These are phyloP conservation scores for Ploceus nigricollis DNA, from an alignment of 2,113 vertebrate species.

Conservation along the genomic window DNA sequence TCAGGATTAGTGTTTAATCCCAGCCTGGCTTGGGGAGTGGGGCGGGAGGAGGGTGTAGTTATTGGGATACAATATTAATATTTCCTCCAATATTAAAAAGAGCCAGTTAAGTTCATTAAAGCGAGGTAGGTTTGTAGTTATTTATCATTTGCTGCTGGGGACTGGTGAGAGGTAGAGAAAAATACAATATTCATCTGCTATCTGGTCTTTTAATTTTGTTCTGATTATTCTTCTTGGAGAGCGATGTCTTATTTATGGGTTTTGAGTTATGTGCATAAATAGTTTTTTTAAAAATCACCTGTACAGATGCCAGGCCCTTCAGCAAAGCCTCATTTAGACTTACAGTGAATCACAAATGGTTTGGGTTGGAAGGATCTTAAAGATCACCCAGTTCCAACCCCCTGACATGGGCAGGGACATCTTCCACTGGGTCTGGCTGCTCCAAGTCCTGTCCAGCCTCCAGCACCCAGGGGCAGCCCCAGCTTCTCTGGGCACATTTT, in stretches of 20 bases:
- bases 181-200: conserved; percentile 26
- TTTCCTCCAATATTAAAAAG: background rate
- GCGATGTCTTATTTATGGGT: conserved; percentile 60
- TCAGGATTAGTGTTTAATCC: background rate
- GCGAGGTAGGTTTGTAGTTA: background rate
- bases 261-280: conserved; percentile 10
- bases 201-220: conserved; percentile 45
- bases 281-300: background rate
- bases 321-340: background rate
- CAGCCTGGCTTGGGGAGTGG: background rate
- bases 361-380: background rate
- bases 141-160: conserved; percentile 42
- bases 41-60: background rate
- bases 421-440: background rate
- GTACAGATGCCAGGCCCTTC: background rate
- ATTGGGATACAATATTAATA: background rate
- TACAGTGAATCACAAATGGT: background rate
- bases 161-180: background rate
- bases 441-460: background rate
- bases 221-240: background rate
- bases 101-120: background rate
- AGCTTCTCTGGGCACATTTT: background rate
- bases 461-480: background rate
- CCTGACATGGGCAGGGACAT: background rate
- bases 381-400: background rate